A percentile compares a stretch with the other conserved stretches of the same genome.
These are phyloP conservation scores for Ceramica pisi DNA, from an alignment of 2,888 invertebrate species.

Conservation along the genomic window DNA sequence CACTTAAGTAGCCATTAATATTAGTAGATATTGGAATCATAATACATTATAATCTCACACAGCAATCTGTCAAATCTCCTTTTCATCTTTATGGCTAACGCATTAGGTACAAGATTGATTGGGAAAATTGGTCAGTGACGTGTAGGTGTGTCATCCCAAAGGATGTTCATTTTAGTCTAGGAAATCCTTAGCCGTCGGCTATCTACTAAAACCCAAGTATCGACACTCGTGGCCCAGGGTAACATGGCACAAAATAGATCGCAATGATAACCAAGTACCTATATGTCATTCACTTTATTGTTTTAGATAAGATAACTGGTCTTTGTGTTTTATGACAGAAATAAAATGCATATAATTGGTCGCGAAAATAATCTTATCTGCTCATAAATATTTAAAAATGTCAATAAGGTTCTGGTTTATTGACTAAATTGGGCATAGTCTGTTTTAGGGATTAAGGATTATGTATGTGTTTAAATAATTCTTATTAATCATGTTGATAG, in stretches of 20 bases:
- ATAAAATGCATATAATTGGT: constrained; percentile 28
- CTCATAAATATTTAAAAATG: constrained; percentile 9
- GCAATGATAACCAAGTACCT: constrained; percentile 10
- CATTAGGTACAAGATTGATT: no score
- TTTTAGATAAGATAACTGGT: constrained; percentile 21
- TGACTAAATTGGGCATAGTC: constrained; percentile 10
- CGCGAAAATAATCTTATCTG: constrained; percentile 41
- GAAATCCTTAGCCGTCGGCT: neutral
- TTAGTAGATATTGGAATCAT: no score
- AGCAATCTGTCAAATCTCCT: no score
- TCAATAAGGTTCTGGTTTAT: constrained; percentile 13
- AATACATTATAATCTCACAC: no score
- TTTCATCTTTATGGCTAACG: no score
- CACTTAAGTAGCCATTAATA: no score
- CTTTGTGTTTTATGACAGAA: constrained; percentile 29
- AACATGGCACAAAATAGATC: constrained; percentile 17
- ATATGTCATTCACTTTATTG: constrained; percentile 28
- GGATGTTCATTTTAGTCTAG: neutral
- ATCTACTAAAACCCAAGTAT: neutral
- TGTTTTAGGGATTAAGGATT: constrained; percentile 6
- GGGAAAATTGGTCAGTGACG: no score
- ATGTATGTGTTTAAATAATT: constrained; percentile 4
- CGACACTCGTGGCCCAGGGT: neutral
- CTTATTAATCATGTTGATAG: constrained; percentile 18
- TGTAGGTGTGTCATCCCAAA: neutral